phyloP scores from a whole-genome alignment of 2,797 vertebrate genomes.

The Loriculus beryllinus region DNA sequence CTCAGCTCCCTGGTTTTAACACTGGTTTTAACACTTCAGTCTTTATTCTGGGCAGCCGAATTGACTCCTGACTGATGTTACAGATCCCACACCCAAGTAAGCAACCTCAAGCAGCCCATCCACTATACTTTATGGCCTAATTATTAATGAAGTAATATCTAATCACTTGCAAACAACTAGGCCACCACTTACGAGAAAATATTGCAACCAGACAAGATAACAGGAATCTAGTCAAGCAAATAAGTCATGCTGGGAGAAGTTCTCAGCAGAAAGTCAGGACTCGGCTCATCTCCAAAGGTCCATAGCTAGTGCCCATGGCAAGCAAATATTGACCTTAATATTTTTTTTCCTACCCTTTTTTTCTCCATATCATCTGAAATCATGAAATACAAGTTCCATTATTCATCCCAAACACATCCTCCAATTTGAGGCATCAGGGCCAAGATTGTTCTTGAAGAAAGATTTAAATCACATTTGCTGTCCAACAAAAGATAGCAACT shows the following conservation, averaged over 20 bases:
- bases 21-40: not conserved
- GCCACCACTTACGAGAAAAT: not conserved
- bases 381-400: not conserved
- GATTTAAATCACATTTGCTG: not conserved
- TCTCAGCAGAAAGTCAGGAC: not conserved
- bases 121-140: not conserved
- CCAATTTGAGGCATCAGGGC: not conserved
- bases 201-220: not conserved
- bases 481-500: not conserved
- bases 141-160: not conserved
- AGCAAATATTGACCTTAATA: slow-evolving; percentile 13
- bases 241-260: not conserved
- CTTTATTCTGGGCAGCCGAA: not conserved
- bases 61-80: not conserved
- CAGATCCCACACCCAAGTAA: not conserved
- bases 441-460: not conserved
- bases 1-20: not conserved
- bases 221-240: not conserved
- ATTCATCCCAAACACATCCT: not conserved
- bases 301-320: not conserved
- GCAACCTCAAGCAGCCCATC: not conserved
- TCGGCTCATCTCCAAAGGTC: not conserved
- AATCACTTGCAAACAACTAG: not conserved
- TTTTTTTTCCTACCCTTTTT: not conserved
- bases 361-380: not conserved